A percentile compares a stretch with the other conserved stretches of the same genome.
phyloP scores from a whole-genome alignment of 2,888 invertebrate genomes.

The Drosophila nigricruria region DNA sequence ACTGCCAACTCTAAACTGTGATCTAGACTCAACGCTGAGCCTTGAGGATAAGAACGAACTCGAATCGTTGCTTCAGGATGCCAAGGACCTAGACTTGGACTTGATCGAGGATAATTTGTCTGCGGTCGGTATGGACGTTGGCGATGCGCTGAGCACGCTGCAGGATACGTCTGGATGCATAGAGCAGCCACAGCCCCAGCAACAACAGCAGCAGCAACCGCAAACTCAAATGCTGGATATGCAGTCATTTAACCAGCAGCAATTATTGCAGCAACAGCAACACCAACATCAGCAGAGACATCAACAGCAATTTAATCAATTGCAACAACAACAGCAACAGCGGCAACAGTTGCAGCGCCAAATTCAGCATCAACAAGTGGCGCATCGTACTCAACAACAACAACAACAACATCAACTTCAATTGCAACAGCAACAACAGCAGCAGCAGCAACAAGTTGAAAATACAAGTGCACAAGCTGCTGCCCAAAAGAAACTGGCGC shows the following conservation, averaged over 20 bases:
- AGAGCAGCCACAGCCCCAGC: constrained; percentile 48
- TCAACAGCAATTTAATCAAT: constrained; percentile 41
- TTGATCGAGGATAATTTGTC: constrained; percentile 86
- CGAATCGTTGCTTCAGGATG: constrained; percentile 84
- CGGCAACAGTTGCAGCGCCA: constrained; percentile 46
- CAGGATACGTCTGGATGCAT: constrained; percentile 58
- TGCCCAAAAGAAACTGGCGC: constrained; percentile 44
- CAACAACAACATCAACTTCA: constrained; percentile 63
- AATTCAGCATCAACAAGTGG: constrained; percentile 50
- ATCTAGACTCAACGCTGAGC: constrained; percentile 86
- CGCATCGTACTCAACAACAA: constrained; percentile 49
- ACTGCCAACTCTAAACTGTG: constrained; percentile 87
- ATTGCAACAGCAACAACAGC: constrained; percentile 31
- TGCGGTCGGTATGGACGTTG: constrained; percentile 81
- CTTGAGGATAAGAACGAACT: constrained; percentile 84
- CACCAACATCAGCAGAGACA: constrained; percentile 34
- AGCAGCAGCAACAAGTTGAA: constrained; percentile 34
- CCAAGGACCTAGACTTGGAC: constrained; percentile 85
- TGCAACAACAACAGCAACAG: constrained; percentile 46
- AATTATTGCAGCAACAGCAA: constrained; percentile 38
- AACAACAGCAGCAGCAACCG: constrained; percentile 52
- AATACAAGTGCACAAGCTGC: constrained; percentile 34
- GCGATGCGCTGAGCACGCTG: constrained; percentile 70
- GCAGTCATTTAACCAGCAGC: constrained; percentile 52
- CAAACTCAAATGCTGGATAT: constrained; percentile 61